phyloP scores from a whole-genome alignment of 2,888 invertebrate species.

The Callosobruchus maculatus region DNA sequence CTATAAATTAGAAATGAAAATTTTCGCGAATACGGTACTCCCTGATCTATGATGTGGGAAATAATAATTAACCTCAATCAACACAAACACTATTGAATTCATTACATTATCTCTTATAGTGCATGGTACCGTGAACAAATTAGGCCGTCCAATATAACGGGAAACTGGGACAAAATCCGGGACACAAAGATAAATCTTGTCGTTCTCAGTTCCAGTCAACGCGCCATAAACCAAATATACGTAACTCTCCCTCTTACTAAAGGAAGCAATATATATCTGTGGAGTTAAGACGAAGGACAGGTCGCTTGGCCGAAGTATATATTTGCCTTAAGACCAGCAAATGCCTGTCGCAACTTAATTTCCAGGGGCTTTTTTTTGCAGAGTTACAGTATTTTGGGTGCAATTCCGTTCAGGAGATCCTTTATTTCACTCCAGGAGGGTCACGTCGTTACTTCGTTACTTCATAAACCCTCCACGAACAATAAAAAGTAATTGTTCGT shows the following conservation, averaged over 20 bases:
- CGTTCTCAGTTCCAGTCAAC: background rate
- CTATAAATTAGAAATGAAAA: no score
- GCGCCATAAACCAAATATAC: background rate
- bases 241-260: background rate
- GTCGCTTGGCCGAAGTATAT: background rate
- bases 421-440: no score
- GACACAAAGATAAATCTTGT: background rate
- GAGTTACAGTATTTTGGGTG: background rate
- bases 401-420: background rate
- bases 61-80: no score
- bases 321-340: background rate
- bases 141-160: background rate
- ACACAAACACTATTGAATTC: no score
- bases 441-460: no score
- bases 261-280: background rate
- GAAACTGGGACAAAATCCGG: background rate
- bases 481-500: no score
- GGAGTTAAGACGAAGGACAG: background rate
- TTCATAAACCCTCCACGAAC: no score
- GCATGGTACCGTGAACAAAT: background rate
- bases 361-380: background rate
- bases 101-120: no score
- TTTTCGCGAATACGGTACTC: no score
- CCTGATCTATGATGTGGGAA: no score
- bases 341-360: background rate